phyloP scores from a whole-genome alignment of 2,888 invertebrate genomes.

The Lasiommata megera region DNA sequence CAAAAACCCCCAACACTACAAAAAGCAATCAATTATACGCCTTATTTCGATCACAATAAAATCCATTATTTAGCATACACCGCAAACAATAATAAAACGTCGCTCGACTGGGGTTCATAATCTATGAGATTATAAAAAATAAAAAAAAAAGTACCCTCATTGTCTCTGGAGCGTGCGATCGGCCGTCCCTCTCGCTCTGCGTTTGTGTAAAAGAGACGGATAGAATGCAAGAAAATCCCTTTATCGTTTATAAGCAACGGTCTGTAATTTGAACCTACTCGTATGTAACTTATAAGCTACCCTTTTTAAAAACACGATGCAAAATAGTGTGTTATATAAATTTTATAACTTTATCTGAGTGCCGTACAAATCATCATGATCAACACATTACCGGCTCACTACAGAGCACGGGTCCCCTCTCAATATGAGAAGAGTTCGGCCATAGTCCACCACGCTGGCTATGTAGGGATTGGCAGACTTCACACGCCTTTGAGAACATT shows the following conservation, averaged over 20 bases:
- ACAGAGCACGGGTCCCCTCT: too few relatives aligned
- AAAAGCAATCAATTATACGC: slow-evolving; percentile 1
- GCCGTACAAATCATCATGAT: too few relatives aligned
- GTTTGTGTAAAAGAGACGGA: slow-evolving; percentile 19
- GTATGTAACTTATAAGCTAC: slow-evolving; percentile 27
- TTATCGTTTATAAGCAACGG: slow-evolving; percentile 17
- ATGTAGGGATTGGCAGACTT: too few relatives aligned
- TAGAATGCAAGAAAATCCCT: slow-evolving; percentile 13
- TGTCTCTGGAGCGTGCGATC: slow-evolving; percentile 28
- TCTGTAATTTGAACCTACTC: slow-evolving; percentile 30
- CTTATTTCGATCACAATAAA: slow-evolving; percentile 1
- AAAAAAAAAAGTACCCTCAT: slow-evolving; percentile 31
- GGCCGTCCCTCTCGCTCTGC: slow-evolving; percentile 25
- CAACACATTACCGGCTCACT: too few relatives aligned
- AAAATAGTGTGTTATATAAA: background rate
- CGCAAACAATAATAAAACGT: slow-evolving; percentile 21
- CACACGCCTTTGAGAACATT: too few relatives aligned
- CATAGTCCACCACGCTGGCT: too few relatives aligned
- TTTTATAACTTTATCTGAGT: too few relatives aligned
- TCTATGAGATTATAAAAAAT: slow-evolving; percentile 34
- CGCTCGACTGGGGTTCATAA: slow-evolving; percentile 30
- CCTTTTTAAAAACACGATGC: background rate
- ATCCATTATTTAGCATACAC: background rate
- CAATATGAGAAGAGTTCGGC: too few relatives aligned
- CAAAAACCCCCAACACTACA: background rate